Evolutionary conservation across 2,888 invertebrate genomes (phyloP).

Genomic region (Idaea straminata): DNA sequence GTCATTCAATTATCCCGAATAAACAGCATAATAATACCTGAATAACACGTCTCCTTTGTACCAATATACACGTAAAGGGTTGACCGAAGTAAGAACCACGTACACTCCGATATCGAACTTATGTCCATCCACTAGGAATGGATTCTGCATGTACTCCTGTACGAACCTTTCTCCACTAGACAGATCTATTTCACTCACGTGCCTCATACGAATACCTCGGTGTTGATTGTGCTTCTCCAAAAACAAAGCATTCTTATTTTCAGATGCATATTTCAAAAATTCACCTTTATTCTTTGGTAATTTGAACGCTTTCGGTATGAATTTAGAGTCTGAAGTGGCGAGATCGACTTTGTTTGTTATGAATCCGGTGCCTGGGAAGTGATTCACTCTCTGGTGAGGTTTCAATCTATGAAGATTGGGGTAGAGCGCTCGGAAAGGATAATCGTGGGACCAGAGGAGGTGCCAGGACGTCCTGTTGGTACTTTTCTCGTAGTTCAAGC

Average conservation of each 20-base stretch:
- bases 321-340: constrained; percentile 87
- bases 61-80: constrained; percentile 93
- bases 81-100: constrained; percentile 92
- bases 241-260: constrained; percentile 87
- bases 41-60: constrained; percentile 94
- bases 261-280: constrained; percentile 83
- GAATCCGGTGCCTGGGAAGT: constrained; percentile 96
- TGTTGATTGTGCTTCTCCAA: constrained; percentile 96
- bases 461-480: constrained; percentile 85
- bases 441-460: constrained; percentile 96
- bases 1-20: constrained; percentile 2
- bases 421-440: constrained; percentile 86
- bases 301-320: constrained; percentile 93
- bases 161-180: constrained; percentile 88
- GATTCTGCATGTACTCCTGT: constrained; percentile 94
- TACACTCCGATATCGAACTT: constrained; percentile 99
- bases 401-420: constrained; percentile 79
- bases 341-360: constrained; percentile 95
- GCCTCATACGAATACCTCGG: constrained; percentile 89
- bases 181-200: constrained; percentile 85
- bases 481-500: constrained; percentile 85
- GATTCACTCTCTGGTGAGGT: constrained; percentile 91
- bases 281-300: constrained; percentile 87
- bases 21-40: constrained; percentile 74
- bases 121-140: constrained; percentile 93